A percentile compares a stretch with the other conserved stretches of the same genome.
phyloP scores from a whole-genome alignment of 2,888 invertebrate genomes.

The Electrophaes corylata region DNA sequence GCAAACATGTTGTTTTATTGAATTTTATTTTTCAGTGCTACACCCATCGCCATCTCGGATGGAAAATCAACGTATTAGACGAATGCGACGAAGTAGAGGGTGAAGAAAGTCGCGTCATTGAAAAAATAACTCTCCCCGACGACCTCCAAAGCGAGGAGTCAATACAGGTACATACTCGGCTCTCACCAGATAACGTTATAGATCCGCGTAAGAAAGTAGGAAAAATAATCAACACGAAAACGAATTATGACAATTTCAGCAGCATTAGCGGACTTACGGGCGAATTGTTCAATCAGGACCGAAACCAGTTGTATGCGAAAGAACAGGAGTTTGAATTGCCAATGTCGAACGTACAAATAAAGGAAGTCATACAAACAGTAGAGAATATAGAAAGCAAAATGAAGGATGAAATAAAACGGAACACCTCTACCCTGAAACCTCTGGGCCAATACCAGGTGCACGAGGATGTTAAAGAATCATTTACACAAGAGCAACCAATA shows the following conservation, averaged over 20 bases:
- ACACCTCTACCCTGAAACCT: slow-evolving; percentile 44
- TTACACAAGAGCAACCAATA: slow-evolving; percentile 64
- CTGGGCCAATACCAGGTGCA: slow-evolving; percentile 66
- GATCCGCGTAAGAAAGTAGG: slow-evolving; percentile 70
- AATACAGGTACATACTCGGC: slow-evolving; percentile 86
- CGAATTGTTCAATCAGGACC: slow-evolving; percentile 55
- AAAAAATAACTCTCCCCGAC: slow-evolving; percentile 63
- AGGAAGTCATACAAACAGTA: slow-evolving; percentile 74
- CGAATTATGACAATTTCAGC: slow-evolving; percentile 81
- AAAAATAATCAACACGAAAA: slow-evolving; percentile 78
- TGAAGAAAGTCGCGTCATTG: slow-evolving; percentile 79
- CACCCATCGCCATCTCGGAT: slow-evolving; percentile 96
- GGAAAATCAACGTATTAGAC: slow-evolving; percentile 97
- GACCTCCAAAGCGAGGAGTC: slow-evolving; percentile 81
- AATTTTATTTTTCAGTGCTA: slow-evolving; percentile 88
- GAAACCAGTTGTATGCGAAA: slow-evolving; percentile 52
- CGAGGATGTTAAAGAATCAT: slow-evolving; percentile 65
- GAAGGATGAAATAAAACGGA: slow-evolving; percentile 60
- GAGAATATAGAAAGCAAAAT: slow-evolving; percentile 70
- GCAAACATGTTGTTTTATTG: slow-evolving; percentile 7
- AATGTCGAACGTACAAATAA: slow-evolving; percentile 70
- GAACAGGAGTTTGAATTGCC: slow-evolving; percentile 77
- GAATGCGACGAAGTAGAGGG: slow-evolving; percentile 87
- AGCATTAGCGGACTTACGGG: slow-evolving; percentile 67
- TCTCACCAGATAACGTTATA: slow-evolving; percentile 85